Conservation (phyloP, 1,140 invertebrate genomes). For the Calycopis cecrops region DNA sequence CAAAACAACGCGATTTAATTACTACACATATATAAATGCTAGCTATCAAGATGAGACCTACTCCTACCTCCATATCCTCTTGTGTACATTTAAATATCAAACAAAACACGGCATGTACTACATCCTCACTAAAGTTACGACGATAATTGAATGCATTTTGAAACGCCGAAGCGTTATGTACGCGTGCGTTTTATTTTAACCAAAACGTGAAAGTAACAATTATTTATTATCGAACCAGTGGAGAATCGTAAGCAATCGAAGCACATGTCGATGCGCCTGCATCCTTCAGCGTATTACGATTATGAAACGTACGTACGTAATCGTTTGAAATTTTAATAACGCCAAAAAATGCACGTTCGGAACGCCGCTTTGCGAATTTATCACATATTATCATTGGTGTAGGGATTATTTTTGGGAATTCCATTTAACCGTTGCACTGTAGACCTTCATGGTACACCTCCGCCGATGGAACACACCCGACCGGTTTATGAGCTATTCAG, state of each 20-base stretch:
- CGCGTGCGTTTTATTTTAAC: too few species aligned
- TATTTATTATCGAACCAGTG: conserved; percentile 34
- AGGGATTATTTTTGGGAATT: conserved; percentile 4
- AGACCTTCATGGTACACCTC: conserved; percentile 13
- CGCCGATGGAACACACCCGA: conserved; percentile 4
- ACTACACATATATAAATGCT: too few species aligned
- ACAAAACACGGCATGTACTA: neutral
- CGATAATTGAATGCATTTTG: too few species aligned
- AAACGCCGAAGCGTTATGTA: too few species aligned
- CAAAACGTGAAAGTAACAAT: conserved; percentile 11
- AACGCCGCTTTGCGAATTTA: neutral
- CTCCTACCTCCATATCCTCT: neutral
- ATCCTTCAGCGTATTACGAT: conserved; percentile 34
- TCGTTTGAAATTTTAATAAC: conserved; percentile 23
- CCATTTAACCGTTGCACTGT: conserved; percentile 1
- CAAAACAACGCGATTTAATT: too few species aligned
- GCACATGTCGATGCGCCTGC: conserved; percentile 45
- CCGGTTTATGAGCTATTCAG: conserved; percentile 5
- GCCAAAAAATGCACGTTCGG: conserved; percentile 9
- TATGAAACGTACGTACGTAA: conserved; percentile 34
- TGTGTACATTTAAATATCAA: too few species aligned
- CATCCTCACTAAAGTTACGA: too few species aligned
- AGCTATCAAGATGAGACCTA: too few species aligned
- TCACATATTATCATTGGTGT: neutral
- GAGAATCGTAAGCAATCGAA: conserved; percentile 51